Evolutionary conservation across 2,888 invertebrate species (phyloP).

Genomic region (Lumbricus terrestris): DNA sequence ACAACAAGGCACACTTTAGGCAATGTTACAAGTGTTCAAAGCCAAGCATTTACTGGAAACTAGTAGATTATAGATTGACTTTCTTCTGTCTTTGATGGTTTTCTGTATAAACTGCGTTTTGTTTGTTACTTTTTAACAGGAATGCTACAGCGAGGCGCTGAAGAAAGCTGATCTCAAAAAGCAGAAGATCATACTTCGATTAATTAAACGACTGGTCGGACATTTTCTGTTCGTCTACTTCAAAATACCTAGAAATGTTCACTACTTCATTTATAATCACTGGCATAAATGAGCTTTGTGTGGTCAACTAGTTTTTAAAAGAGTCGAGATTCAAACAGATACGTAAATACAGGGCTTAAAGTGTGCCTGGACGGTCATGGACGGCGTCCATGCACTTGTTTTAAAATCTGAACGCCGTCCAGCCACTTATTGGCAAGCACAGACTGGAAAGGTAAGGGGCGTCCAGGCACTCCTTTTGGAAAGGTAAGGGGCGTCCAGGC

Average conservation of each 20-base stretch:
- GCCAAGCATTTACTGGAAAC: neutral
- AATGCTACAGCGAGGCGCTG: conserved; percentile 53
- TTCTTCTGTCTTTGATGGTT: neutral
- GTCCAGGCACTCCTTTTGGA: no score
- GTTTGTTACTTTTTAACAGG: conserved; percentile 40
- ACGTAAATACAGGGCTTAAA: no score
- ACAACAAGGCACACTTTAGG: neutral
- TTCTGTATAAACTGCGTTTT: neutral
- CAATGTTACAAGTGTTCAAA: neutral
- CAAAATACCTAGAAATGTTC: neutral
- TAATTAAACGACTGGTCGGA: conserved; percentile 56
- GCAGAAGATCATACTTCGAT: conserved; percentile 56
- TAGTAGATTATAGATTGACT: no score
- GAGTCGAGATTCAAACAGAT: no score
- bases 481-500: no score
- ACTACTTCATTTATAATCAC: neutral
- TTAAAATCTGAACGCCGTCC: no score
- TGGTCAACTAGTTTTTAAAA: no score
- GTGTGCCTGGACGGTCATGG: no score
- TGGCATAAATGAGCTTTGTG: neutral
- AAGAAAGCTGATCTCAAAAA: conserved; percentile 53
- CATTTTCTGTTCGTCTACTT: neutral
- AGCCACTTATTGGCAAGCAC: no score
- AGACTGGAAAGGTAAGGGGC: no score
- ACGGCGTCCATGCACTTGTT: no score